phyloP scores from a whole-genome alignment of 2,888 invertebrate genomes.

The Melitaea athalia region DNA sequence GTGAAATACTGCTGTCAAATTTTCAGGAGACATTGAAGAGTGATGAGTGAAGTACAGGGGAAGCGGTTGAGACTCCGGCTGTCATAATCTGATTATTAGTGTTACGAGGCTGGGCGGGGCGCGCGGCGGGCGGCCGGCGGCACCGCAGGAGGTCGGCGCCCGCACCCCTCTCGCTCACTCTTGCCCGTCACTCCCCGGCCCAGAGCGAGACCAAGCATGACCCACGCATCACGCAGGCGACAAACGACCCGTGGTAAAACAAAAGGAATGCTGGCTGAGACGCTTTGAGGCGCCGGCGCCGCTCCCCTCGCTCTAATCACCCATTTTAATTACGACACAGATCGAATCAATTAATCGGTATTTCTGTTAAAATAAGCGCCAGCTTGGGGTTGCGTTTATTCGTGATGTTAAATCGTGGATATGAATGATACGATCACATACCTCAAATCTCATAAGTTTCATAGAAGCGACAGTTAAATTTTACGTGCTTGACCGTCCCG shows the following conservation, averaged over 20 bases:
- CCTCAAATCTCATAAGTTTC: constrained; percentile 55
- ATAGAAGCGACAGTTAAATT: constrained; percentile 34
- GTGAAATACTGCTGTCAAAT: constrained; percentile 59
- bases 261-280: constrained; percentile 82
- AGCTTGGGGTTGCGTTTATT: constrained; percentile 46
- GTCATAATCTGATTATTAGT: constrained; percentile 82
- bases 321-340: constrained; percentile 82
- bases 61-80: constrained; percentile 67
- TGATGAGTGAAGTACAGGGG: constrained; percentile 61
- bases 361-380: constrained; percentile 80
- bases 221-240: constrained; percentile 73
- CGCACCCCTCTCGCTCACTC: constrained; percentile 67
- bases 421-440: constrained; percentile 34
- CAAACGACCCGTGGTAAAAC: constrained; percentile 82
- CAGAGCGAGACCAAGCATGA: constrained; percentile 51
- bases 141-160: constrained; percentile 79
- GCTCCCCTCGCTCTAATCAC: constrained; percentile 80
- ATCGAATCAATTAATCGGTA: constrained; percentile 83
- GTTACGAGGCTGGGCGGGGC: constrained; percentile 73
- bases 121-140: constrained; percentile 74
- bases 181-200: constrained; percentile 35
- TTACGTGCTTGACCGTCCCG: constrained; percentile 30
- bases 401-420: constrained; percentile 14
- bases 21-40: constrained; percentile 62
- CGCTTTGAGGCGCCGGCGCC: constrained; percentile 82